These are phyloP conservation scores for Stramonita haemastoma DNA, from an alignment of 2,888 invertebrate genomes.

Conservation along the genomic window DNA sequence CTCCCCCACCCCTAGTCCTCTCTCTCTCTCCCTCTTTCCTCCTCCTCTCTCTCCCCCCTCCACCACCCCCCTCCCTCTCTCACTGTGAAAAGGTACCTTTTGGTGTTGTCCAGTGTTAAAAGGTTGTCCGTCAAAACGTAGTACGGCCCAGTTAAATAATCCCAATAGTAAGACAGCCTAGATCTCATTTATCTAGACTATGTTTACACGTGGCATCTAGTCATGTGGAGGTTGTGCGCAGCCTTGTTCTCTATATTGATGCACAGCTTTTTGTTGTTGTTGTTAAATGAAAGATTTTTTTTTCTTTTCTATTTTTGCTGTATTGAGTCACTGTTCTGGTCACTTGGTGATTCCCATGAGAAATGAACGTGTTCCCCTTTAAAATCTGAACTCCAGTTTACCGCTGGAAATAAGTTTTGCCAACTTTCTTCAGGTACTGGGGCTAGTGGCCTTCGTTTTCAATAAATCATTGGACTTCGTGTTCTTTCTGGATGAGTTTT, in stretches of 20 bases:
- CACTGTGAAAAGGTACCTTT: background rate
- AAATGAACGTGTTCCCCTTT: too few species aligned
- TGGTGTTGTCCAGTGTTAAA: background rate
- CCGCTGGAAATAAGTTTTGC: too few species aligned
- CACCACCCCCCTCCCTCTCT: background rate
- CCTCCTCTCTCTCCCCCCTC: background rate
- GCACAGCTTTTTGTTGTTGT: too few species aligned
- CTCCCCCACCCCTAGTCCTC: background rate
- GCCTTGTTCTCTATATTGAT: background rate
- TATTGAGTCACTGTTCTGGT: too few species aligned
- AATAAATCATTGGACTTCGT: too few species aligned
- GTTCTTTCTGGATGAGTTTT: too few species aligned
- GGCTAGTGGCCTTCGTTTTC: too few species aligned
- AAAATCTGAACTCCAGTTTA: too few species aligned
- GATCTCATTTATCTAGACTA: background rate
- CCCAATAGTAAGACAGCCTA: background rate
- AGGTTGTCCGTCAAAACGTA: background rate
- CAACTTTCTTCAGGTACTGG: too few species aligned
- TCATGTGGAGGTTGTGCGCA: background rate
- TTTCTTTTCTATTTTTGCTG: too few species aligned
- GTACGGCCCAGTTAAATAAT: background rate
- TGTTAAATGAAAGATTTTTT: too few species aligned
- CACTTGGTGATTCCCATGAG: too few species aligned
- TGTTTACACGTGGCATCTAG: background rate
- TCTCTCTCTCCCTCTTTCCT: background rate